Evolutionary conservation across 2,113 vertebrate species (phyloP).

Genomic region (Cricetomys ansorgei): DNA sequence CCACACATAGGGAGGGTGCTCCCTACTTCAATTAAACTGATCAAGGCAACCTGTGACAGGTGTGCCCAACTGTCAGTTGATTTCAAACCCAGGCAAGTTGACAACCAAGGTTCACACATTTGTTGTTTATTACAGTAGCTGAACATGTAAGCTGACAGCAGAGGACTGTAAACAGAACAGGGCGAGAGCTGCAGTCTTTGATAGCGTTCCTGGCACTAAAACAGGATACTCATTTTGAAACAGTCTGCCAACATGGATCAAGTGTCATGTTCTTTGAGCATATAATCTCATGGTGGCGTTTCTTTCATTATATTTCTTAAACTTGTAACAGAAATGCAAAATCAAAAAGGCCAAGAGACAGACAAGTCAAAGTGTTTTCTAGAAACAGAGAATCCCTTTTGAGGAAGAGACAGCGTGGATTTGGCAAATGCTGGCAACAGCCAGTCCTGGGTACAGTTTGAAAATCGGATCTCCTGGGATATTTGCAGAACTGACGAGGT

Average conservation of each 20-base stretch:
- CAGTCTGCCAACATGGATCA: neutral
- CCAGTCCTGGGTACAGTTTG: neutral
- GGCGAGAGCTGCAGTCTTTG: neutral
- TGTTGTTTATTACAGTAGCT: slow-evolving; percentile 27
- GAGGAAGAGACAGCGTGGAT: neutral
- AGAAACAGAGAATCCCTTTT: neutral
- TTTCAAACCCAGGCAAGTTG: neutral
- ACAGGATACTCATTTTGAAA: neutral
- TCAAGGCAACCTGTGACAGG: neutral
- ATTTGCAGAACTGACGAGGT: neutral
- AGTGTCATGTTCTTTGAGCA: neutral
- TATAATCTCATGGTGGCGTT: neutral
- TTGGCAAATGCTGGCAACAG: neutral
- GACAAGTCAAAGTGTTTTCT: neutral
- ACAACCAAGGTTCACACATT: neutral
- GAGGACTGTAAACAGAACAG: neutral
- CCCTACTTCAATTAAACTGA: neutral
- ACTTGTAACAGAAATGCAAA: neutral
- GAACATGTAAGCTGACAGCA: neutral
- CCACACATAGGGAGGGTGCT: neutral
- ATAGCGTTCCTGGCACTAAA: neutral
- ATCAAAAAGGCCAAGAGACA: neutral
- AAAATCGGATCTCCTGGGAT: neutral
- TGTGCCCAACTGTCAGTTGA: neutral
- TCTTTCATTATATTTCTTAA: neutral